These are phyloP conservation scores for Kobus ellipsiprymnus DNA, from an alignment of 2,113 vertebrate genomes.

Conservation along the genomic window DNA sequence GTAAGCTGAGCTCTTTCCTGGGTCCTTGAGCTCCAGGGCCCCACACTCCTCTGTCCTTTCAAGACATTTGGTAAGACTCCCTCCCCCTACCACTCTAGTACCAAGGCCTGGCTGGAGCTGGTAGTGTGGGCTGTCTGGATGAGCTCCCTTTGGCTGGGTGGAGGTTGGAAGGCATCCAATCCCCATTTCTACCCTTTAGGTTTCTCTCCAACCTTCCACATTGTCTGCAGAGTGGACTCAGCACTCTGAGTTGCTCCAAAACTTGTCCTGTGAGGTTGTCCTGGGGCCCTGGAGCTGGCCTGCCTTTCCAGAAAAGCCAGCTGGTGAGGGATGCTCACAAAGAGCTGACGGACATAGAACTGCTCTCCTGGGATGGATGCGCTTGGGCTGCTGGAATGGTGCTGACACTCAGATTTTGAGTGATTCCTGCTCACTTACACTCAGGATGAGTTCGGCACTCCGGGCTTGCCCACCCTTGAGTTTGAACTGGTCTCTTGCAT, in stretches of 20 bases:
- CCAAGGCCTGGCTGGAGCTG: background rate
- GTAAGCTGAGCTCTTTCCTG: background rate
- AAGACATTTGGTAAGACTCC: background rate
- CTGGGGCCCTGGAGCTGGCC: background rate
- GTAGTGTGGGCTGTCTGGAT: background rate
- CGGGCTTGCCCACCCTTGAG: background rate
- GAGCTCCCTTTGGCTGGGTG: background rate
- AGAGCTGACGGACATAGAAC: background rate
- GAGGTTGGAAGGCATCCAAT: background rate
- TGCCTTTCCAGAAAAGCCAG: background rate
- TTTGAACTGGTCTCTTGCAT: background rate
- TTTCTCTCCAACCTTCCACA: background rate
- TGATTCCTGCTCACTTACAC: background rate
- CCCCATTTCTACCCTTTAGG: background rate
- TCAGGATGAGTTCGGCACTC: background rate
- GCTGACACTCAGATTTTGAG: background rate
- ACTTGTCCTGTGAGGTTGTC: background rate
- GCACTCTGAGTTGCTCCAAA: background rate
- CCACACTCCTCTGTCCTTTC: background rate
- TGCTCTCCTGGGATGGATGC: background rate
- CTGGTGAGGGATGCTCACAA: background rate
- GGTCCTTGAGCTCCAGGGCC: background rate
- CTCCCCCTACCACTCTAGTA: background rate
- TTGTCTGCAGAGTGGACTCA: rapidly evolving
- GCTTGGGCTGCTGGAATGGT: background rate